Conservation (phyloP, 1,140 invertebrate species). For the Anoplolepis gracilipes region DNA sequence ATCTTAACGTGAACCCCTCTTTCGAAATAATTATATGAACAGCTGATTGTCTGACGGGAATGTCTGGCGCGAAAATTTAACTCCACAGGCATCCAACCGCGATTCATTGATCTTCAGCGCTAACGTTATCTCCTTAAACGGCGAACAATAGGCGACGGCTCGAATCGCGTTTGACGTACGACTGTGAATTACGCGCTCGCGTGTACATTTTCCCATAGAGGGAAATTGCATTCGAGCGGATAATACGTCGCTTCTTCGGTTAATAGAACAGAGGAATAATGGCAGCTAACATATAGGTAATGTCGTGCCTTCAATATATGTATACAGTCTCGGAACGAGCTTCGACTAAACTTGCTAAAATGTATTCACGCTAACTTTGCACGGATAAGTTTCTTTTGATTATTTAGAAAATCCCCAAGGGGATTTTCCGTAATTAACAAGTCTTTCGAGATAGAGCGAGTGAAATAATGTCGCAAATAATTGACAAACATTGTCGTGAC, state of each 20-base stretch:
- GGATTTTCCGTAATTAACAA: constrained; percentile 14
- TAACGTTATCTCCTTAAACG: constrained; percentile 26
- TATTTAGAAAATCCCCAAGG: background rate
- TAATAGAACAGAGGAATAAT: constrained; percentile 32
- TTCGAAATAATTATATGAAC: background rate
- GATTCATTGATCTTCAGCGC: constrained; percentile 21
- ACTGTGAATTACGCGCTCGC: constrained; percentile 45
- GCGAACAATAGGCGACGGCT: constrained; percentile 38
- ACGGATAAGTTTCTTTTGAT: background rate
- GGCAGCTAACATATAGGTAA: constrained; percentile 13
- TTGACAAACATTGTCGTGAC: background rate
- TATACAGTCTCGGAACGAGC: constrained; percentile 23
- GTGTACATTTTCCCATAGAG: constrained; percentile 38
- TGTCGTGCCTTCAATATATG: constrained; percentile 25
- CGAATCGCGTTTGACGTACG: constrained; percentile 39
- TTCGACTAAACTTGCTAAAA: constrained; percentile 8
- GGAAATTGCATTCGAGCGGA: constrained; percentile 45
- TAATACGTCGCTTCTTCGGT: constrained; percentile 46
- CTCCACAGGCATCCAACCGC: background rate
- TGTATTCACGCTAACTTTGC: background rate
- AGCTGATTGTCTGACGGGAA: constrained; percentile 8
- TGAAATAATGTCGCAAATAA: background rate
- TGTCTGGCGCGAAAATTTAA: constrained; percentile 27
- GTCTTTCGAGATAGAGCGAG: background rate
- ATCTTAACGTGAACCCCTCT: background rate